Evolutionary conservation across 2,797 vertebrate species (phyloP).

Genomic region (Diglossa cyanea): DNA sequence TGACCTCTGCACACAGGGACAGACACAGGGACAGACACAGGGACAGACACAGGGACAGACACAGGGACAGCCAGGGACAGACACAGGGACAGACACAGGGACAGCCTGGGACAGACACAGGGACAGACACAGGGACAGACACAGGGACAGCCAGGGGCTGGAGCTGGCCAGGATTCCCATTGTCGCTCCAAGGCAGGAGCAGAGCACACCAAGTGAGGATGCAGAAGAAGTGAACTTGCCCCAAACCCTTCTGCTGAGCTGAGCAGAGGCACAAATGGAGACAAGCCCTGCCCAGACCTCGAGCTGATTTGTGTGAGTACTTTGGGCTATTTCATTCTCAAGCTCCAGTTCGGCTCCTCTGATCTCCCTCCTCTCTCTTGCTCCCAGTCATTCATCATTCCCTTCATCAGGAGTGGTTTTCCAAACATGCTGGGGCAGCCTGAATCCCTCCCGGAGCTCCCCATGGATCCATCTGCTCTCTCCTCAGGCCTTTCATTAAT

Average conservation of each 20-base stretch:
- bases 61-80: not conserved
- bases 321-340: not conserved
- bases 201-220: not conserved
- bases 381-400: not conserved
- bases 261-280: not conserved
- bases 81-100: too few relatives aligned
- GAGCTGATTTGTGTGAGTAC: not conserved
- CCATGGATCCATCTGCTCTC: not conserved
- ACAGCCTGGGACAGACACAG: too few relatives aligned
- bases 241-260: not conserved
- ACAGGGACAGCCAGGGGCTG: too few relatives aligned
- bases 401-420: not conserved
- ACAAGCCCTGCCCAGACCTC: not conserved
- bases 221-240: not conserved
- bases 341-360: not conserved
- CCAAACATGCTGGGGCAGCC: not conserved
- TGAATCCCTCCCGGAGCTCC: not conserved
- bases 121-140: too few relatives aligned
- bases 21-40: too few relatives aligned
- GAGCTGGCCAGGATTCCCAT: too few relatives aligned
- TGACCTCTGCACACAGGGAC: not conserved
- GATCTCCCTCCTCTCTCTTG: not conserved
- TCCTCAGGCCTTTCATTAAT: not conserved
- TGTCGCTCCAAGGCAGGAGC: not conserved
- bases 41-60: not conserved